Conservation (phyloP, 2,888 invertebrate genomes). For the Eilema depressum region DNA sequence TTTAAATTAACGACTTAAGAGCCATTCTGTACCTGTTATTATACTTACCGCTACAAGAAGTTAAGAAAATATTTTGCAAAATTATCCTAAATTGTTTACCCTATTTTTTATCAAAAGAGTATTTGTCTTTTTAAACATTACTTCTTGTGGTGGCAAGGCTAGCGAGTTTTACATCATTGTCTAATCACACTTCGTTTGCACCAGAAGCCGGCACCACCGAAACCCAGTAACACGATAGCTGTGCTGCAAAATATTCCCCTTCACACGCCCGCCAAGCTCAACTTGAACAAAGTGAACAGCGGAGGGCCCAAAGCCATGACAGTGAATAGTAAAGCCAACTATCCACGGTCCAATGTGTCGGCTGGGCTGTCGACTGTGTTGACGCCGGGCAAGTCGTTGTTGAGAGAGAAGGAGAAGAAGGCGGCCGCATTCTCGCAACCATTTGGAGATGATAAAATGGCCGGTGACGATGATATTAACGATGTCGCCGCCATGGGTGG, state of each 20-base stretch:
- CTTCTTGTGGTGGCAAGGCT: background rate
- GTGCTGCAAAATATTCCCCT: conserved; percentile 81
- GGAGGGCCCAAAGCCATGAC: conserved; percentile 84
- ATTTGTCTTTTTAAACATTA: background rate
- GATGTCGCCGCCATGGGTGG: conserved; percentile 99
- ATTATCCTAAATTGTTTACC: background rate
- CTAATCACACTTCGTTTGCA: conserved; percentile 34
- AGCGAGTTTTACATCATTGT: background rate
- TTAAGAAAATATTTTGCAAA: background rate
- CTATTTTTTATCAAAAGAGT: background rate
- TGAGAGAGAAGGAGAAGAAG: conserved; percentile 93
- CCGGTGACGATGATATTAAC: conserved; percentile 98
- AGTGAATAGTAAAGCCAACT: conserved; percentile 70
- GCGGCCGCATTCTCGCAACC: conserved; percentile 69
- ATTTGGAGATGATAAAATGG: conserved; percentile 84
- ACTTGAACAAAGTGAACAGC: conserved; percentile 70
- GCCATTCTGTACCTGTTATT: background rate
- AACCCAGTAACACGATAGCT: conserved; percentile 70
- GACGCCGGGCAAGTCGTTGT: conserved; percentile 87
- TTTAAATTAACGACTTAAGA: background rate
- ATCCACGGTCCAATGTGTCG: conserved; percentile 66
- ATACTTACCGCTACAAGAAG: background rate
- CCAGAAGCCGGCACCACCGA: conserved; percentile 64
- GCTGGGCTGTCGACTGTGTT: conserved; percentile 73
- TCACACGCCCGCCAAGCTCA: conserved; percentile 68